These are phyloP conservation scores for Agraylea sexmaculata DNA, from an alignment of 1,140 invertebrate genomes.

Conservation along the genomic window DNA sequence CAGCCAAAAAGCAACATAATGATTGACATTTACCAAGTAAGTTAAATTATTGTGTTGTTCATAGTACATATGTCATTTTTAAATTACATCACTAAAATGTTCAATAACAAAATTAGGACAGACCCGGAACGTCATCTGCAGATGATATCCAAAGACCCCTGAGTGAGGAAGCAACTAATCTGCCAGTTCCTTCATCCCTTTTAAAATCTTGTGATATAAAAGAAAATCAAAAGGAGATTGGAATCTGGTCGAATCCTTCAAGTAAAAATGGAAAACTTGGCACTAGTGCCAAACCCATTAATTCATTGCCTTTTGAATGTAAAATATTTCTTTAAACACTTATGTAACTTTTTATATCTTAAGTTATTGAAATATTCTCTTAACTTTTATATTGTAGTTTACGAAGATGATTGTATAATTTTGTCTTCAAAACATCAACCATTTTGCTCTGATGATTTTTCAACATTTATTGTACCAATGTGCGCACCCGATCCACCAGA, in stretches of 20 bases:
- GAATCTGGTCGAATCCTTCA: slow-evolving; percentile 38
- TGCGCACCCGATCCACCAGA: slow-evolving; percentile 49
- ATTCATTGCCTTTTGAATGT: slow-evolving; percentile 36
- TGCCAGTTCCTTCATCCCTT: slow-evolving; percentile 20
- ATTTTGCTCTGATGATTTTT: slow-evolving; percentile 43
- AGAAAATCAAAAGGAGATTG: slow-evolving; percentile 38
- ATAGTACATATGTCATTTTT: slow-evolving; percentile 3
- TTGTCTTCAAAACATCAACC: slow-evolving; percentile 35
- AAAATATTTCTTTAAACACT: slow-evolving; percentile 19
- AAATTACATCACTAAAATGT: neutral
- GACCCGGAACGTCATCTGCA: slow-evolving; percentile 13
- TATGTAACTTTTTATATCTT: slow-evolving; percentile 1
- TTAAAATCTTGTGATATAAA: slow-evolving; percentile 31
- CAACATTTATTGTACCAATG: slow-evolving; percentile 40
- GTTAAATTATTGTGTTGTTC: slow-evolving; percentile 9
- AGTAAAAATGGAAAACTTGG: slow-evolving; percentile 31
- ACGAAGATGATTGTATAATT: slow-evolving; percentile 43
- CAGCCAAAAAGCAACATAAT: slow-evolving; percentile 30
- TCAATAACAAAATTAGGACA: too few relatives aligned
- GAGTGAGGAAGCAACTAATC: too few relatives aligned
- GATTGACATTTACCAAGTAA: slow-evolving; percentile 38
- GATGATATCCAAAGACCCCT: too few relatives aligned
- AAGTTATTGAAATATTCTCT: slow-evolving; percentile 13
- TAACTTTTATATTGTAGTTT: slow-evolving; percentile 37
- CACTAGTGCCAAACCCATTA: slow-evolving; percentile 17